Base-by-base conservation (phyloP, 2,888 invertebrate species). In the Oligia fasciuncula region DNA sequence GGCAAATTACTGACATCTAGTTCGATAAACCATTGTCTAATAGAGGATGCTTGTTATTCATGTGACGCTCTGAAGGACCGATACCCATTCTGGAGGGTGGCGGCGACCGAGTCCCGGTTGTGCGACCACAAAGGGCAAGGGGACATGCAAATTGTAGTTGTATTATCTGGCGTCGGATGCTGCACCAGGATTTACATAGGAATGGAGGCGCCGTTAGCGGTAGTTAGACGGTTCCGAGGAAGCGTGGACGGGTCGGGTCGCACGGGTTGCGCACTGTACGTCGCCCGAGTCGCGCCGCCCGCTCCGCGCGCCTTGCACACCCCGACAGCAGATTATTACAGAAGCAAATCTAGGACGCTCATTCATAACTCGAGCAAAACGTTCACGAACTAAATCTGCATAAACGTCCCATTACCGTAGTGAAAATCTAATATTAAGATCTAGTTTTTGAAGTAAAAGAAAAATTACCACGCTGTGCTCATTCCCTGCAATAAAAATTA, bases 161-260 rank as follows among this genome's bases (percentile, higher is more conserved):
- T 93, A 96, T 95, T 96, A 95, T 95, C 93, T 92, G 91, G 88
- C 92, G 92, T 93, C 93, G 94, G 93, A 94, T 94, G 94, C 94
- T 91, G 91, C 91, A 85, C 83, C 83, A 90, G 90, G 93, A 96
- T 97, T 97, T 95, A 95, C 96, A 97, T 96, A 96, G 96, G 94
- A 96, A 96, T 96, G 93, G 95, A 93, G 91, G 90, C 92, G 88
- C 90, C 91, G 91, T 91, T 92, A 91, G 92, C 89, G 91, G 94
- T 93, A 95, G 95, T 95, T 95, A 94, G 92, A 89, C 87, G 93
- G 91, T 94, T 94, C 94, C 94, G 77, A 60, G 80, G 93, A 90
- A 91, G 85, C 86, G 69, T 73, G 81, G 60, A 40, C 76, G 77
- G 71, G 75, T 60, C 62, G 78, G 67, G 72, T 80, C 66, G 78